phyloP scores from a whole-genome alignment of 2,888 invertebrate genomes.

The Cephalotes varians region DNA sequence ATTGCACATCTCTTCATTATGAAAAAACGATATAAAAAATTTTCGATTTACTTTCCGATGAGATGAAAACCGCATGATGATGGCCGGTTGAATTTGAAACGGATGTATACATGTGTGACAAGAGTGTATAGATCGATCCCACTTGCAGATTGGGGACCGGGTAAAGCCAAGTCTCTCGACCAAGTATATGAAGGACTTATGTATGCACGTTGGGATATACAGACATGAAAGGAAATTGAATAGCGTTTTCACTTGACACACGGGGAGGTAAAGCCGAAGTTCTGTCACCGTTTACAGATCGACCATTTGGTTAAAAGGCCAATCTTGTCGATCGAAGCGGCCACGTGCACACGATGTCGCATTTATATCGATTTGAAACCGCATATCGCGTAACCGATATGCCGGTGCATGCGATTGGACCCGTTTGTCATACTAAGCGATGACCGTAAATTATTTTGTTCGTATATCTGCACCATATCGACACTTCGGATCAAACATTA shows the following conservation, averaged over 20 bases:
- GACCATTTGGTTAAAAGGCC: constrained; percentile 55
- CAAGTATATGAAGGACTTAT: constrained; percentile 52
- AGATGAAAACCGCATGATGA: not conserved
- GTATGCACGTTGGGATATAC: constrained; percentile 30
- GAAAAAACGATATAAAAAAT: not conserved
- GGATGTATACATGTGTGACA: constrained; percentile 57
- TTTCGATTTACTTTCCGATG: not conserved
- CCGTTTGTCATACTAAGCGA: not conserved
- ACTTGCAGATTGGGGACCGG: constrained; percentile 56
- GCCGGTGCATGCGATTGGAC: constrained; percentile 18
- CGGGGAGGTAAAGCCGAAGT: constrained; percentile 52
- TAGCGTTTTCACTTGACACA: constrained; percentile 62
- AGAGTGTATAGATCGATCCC: constrained; percentile 64
- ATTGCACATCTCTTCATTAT: not conserved
- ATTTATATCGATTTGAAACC: constrained; percentile 43
- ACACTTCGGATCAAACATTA: not conserved
- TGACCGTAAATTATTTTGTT: constrained; percentile 24
- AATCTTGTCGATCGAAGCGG: constrained; percentile 31
- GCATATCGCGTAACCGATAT: constrained; percentile 28
- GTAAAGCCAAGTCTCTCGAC: constrained; percentile 50
- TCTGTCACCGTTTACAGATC: constrained; percentile 57
- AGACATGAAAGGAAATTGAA: constrained; percentile 71
- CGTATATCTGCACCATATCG: not conserved
- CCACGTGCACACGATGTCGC: constrained; percentile 23
- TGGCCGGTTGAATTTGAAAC: constrained; percentile 56